A percentile compares a stretch with the other conserved stretches of the same genome.
Conservation (phyloP, 2,888 invertebrate species). For the Drosophila buzzatii region DNA sequence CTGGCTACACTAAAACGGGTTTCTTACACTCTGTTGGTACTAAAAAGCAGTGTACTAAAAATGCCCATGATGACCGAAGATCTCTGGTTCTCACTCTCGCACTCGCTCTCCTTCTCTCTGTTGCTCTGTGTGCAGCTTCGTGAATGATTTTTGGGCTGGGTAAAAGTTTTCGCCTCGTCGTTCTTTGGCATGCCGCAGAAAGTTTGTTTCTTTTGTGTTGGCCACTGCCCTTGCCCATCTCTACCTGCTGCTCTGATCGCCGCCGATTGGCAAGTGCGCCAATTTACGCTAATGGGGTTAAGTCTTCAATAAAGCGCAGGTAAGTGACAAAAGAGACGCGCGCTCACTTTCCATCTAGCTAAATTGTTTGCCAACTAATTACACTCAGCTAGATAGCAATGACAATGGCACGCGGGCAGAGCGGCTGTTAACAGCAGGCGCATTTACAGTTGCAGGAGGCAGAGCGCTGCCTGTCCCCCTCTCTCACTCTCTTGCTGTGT, state of each 20-base stretch:
- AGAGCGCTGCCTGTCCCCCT: constrained; percentile 1
- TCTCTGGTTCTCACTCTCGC: constrained; percentile 3
- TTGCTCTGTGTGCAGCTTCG: constrained; percentile 42
- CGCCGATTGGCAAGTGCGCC: constrained; percentile 78
- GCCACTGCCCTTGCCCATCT: constrained; percentile 43
- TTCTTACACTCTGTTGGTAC: constrained; percentile 32
- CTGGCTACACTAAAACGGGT: constrained; percentile 53
- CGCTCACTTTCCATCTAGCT: constrained; percentile 64
- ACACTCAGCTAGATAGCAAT: constrained; percentile 21
- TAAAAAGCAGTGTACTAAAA: constrained; percentile 58
- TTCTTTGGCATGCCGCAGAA: constrained; percentile 74
- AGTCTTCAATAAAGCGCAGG: constrained; percentile 74
- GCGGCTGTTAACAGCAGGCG: constrained; percentile 72
- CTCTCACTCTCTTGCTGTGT: not conserved
- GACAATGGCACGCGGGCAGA: constrained; percentile 44
- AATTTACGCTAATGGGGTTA: constrained; percentile 81
- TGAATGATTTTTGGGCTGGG: constrained; percentile 72
- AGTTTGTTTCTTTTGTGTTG: constrained; percentile 65
- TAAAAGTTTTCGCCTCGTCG: constrained; percentile 70
- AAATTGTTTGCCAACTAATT: constrained; percentile 73
- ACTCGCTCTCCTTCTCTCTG: not conserved
- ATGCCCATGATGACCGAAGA: constrained; percentile 57
- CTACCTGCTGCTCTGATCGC: constrained; percentile 68
- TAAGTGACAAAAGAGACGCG: constrained; percentile 64
- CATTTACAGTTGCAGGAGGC: constrained; percentile 27